Conservation (phyloP, 2,797 vertebrate species). For the Gouania willdenowi region DNA sequence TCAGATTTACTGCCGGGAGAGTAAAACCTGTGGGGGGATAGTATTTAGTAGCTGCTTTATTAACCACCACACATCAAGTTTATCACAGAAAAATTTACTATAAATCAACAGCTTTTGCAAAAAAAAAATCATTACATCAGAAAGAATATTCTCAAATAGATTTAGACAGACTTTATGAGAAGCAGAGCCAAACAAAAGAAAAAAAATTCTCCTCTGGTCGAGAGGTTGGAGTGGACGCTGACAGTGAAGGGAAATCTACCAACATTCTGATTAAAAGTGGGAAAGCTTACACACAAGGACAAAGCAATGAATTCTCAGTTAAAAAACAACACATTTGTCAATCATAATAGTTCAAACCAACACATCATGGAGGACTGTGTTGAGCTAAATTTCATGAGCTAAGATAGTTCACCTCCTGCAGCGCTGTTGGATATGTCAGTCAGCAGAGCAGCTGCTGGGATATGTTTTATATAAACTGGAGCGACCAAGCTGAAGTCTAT, state of each 20-base stretch:
- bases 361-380: not conserved
- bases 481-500: conserved; percentile 55
- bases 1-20: no score
- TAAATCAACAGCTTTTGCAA: no score
- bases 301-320: conserved; percentile 10
- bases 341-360: not conserved
- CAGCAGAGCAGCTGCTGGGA: conserved; percentile 70
- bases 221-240: conserved; percentile 59
- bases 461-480: conserved; percentile 75
- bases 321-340: conserved; percentile 10
- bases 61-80: no score
- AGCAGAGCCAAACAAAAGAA: no score
- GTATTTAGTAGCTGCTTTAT: no score
- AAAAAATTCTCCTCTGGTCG: conserved; percentile 48
- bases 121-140: no score
- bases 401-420: conserved; percentile 37
- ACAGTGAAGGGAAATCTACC: conserved; percentile 71
- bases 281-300: conserved; percentile 50
- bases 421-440: conserved; percentile 60
- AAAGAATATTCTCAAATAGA: no score
- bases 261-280: conserved; percentile 78
- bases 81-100: no score
- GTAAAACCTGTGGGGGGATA: no score
- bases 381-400: conserved; percentile 15
- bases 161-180: no score